Evolutionary conservation across 2,797 vertebrate species (phyloP).

Genomic region (Mormyrops boulengeri): DNA sequence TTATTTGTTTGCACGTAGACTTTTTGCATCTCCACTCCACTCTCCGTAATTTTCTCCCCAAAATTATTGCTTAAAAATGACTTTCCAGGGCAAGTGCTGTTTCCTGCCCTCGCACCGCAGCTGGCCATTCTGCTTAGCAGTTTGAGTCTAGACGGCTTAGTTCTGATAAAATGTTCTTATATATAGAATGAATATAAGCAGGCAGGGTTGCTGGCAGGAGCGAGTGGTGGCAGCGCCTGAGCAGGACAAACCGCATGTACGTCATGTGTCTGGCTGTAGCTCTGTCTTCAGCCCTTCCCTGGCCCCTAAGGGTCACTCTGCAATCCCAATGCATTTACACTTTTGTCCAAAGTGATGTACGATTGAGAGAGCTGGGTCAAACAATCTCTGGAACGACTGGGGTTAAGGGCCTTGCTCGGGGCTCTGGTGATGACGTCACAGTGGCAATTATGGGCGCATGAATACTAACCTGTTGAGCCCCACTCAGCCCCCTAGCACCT

Average conservation of each 20-base stretch:
- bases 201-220: not conserved
- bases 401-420: not conserved
- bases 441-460: not conserved
- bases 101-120: not conserved
- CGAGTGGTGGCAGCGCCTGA: not conserved
- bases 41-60: not conserved
- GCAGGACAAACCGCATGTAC: no score
- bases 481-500: not conserved
- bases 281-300: not conserved
- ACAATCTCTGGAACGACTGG: not conserved
- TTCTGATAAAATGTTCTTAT: conserved; percentile 19
- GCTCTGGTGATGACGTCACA: not conserved
- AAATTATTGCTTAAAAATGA: not conserved
- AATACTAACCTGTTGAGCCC: not conserved
- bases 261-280: not conserved
- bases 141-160: not conserved
- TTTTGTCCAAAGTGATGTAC: not conserved
- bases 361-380: not conserved
- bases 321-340: not conserved
- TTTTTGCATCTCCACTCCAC: not conserved
- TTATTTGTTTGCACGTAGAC: conserved; percentile 45
- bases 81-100: not conserved
- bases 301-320: not conserved
- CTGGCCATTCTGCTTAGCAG: conserved; percentile 16
- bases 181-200: not conserved